These are phyloP conservation scores for Paedocypris sp. DNA, from an alignment of 2,113 vertebrate genomes.

Conservation along the genomic window DNA sequence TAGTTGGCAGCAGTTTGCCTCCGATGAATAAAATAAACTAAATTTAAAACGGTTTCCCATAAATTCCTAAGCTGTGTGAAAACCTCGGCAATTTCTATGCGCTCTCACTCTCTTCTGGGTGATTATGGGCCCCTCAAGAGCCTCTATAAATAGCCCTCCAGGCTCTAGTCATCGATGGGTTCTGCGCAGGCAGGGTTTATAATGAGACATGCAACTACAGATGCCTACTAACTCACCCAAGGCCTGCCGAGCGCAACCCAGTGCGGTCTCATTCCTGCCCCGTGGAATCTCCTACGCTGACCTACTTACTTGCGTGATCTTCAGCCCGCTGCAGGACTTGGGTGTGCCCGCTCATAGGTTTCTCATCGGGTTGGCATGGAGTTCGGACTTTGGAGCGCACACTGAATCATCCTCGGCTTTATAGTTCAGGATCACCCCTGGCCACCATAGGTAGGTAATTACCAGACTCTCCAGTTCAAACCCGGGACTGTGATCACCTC, in stretches of 20 bases:
- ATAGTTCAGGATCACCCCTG: slow-evolving; percentile 19
- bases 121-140: slow-evolving; percentile 53
- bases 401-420: background rate
- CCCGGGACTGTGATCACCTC: slow-evolving; percentile 21
- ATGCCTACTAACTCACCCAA: slow-evolving; percentile 35
- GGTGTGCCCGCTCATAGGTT: slow-evolving; percentile 37
- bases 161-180: slow-evolving; percentile 54
- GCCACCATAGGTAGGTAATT: slow-evolving; percentile 30
- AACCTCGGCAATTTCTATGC: too few relatives aligned
- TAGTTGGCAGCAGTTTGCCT: too few relatives aligned
- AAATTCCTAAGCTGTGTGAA: too few relatives aligned
- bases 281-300: slow-evolving; percentile 36
- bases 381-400: slow-evolving; percentile 26
- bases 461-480: slow-evolving; percentile 32
- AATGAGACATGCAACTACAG: slow-evolving; percentile 57
- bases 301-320: slow-evolving; percentile 41
- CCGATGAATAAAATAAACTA: too few relatives aligned
- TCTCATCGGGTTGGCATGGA: slow-evolving; percentile 21
- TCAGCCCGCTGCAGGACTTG: slow-evolving; percentile 32
- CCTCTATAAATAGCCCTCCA: slow-evolving; percentile 59
- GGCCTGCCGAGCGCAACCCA: background rate
- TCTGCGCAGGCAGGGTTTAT: slow-evolving; percentile 49
- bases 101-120: slow-evolving; percentile 44
- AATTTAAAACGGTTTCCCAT: too few relatives aligned
- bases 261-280: slow-evolving; percentile 25